A percentile compares a stretch with the other conserved stretches of the same genome.
These are phyloP conservation scores for Carollia perspicillata DNA, from an alignment of 2,113 vertebrate genomes.

Conservation along the genomic window DNA sequence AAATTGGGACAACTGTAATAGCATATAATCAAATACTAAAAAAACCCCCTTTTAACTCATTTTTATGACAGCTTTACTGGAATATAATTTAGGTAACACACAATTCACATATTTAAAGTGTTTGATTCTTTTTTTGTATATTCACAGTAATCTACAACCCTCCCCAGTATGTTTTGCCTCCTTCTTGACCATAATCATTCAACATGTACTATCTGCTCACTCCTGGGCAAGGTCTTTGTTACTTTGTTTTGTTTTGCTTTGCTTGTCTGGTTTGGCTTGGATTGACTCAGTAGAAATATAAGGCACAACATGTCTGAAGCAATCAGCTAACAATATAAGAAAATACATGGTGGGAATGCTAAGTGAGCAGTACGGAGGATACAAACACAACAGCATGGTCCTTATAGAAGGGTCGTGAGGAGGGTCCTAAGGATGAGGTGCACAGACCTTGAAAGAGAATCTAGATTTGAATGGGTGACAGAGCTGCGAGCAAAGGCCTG, in stretches of 20 bases:
- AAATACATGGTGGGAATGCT: background rate
- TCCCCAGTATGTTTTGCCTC: background rate
- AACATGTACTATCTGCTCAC: background rate
- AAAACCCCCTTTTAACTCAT: background rate
- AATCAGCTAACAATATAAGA: background rate
- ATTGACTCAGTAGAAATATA: background rate
- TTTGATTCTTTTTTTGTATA: background rate
- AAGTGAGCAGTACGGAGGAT: background rate
- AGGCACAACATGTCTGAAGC: background rate
- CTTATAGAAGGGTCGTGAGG: accelerated
- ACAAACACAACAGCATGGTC: background rate
- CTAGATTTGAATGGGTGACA: background rate
- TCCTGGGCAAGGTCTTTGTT: background rate
- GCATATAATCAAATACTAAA: background rate
- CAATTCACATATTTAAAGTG: background rate
- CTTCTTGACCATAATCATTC: background rate
- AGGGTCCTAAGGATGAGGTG: background rate
- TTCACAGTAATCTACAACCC: background rate
- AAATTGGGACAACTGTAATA: no score
- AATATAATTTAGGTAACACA: background rate
- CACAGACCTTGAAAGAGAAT: background rate
- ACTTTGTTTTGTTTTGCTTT: background rate
- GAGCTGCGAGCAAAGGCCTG: background rate
- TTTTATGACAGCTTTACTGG: background rate
- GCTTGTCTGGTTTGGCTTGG: background rate